A percentile compares a stretch with the other conserved stretches of the same genome.
Conservation (phyloP, 2,113 vertebrate genomes). For the Elephas maximus region DNA sequence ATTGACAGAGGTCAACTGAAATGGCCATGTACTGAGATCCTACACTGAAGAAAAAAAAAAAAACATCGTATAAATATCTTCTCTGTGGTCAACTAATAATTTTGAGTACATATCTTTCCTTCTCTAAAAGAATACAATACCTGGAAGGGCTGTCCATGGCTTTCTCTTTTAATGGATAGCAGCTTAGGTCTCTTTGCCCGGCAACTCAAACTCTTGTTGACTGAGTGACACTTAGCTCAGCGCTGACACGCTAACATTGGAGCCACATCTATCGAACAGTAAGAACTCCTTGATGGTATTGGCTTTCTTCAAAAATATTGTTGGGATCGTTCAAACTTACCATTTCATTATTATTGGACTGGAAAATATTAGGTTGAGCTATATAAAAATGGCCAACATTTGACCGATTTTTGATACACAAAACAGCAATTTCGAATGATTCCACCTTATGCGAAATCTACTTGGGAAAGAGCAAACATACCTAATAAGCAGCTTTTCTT, state of each 20-base stretch:
- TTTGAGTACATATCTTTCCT: background rate
- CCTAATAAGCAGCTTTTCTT: background rate
- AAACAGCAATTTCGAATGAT: background rate
- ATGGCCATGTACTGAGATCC: background rate
- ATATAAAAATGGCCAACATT: background rate
- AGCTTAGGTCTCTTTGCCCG: background rate
- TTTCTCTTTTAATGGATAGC: background rate
- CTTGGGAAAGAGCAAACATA: background rate
- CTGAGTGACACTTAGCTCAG: background rate
- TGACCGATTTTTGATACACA: background rate
- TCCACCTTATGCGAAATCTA: background rate
- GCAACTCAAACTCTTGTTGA: background rate
- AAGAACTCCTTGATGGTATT: background rate
- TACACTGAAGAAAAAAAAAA: background rate
- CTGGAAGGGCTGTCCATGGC: fast-evolving
- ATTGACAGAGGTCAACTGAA: background rate
- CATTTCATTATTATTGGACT: background rate
- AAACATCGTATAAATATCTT: no score
- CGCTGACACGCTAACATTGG: fast-evolving
- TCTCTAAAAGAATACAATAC: background rate
- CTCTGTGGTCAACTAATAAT: background rate
- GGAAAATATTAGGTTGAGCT: background rate
- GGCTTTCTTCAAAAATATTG: background rate
- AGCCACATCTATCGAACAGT: background rate
- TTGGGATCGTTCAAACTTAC: background rate